These are phyloP conservation scores for Neoseiulus cucumeris DNA, from an alignment of 1,140 invertebrate species.

Conservation along the genomic window DNA sequence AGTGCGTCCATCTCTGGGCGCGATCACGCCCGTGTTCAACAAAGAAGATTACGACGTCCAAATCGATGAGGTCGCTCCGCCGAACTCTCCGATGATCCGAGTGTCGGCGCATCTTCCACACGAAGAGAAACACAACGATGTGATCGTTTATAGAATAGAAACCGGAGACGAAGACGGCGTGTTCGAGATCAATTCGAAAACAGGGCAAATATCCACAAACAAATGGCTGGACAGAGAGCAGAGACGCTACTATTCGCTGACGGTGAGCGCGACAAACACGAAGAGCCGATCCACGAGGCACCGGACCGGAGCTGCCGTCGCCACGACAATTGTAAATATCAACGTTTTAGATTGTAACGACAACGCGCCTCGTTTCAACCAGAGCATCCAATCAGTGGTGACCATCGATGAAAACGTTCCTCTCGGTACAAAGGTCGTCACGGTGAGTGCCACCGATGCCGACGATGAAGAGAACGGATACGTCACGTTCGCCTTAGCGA, in stretches of 20 bases:
- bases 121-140: slow-evolving; percentile 47
- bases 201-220: slow-evolving; percentile 65
- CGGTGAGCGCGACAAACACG: slow-evolving; percentile 70
- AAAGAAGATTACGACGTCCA: slow-evolving; percentile 66
- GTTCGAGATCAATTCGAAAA: slow-evolving; percentile 63
- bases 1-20: slow-evolving; percentile 31
- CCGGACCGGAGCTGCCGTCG: slow-evolving; percentile 34
- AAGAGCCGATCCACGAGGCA: slow-evolving; percentile 58
- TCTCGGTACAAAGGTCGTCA: slow-evolving; percentile 54
- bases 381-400: slow-evolving; percentile 22
- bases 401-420: slow-evolving; percentile 61
- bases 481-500: slow-evolving; percentile 77
- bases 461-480: slow-evolving; percentile 86
- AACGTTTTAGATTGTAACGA: slow-evolving; percentile 72
- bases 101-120: slow-evolving; percentile 67
- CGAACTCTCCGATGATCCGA: slow-evolving; percentile 63
- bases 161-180: slow-evolving; percentile 73
- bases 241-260: slow-evolving; percentile 68
- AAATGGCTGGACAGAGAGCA: slow-evolving; percentile 64
- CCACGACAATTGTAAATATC: slow-evolving; percentile 65
- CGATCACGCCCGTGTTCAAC: slow-evolving; percentile 49
- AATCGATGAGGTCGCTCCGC: slow-evolving; percentile 64
- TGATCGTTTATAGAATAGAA: slow-evolving; percentile 67
- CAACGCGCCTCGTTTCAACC: slow-evolving; percentile 68
- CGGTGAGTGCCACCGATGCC: slow-evolving; percentile 57